Evolutionary conservation across 2,797 vertebrate genomes (phyloP).

Genomic region (Darevskia nairensis): DNA sequence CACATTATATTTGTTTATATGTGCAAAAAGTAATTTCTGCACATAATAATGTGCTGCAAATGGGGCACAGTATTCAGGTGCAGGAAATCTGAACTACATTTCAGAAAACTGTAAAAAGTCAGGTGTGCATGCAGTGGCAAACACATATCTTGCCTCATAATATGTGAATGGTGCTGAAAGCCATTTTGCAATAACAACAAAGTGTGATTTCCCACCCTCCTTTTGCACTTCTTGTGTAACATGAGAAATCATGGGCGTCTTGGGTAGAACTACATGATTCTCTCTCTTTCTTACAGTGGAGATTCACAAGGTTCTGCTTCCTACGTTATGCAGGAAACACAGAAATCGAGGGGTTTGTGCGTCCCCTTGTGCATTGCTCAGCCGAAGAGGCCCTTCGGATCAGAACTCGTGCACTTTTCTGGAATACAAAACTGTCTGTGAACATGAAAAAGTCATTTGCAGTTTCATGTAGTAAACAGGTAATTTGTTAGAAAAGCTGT

Average conservation of each 20-base stretch:
- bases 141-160: not conserved
- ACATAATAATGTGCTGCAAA: not conserved
- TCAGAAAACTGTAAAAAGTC: not conserved
- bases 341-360: not conserved
- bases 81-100: not conserved
- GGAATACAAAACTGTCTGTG: slow-evolving; percentile 51
- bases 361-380: not conserved
- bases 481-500: slow-evolving; percentile 48
- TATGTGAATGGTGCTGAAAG: not conserved
- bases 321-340: not conserved
- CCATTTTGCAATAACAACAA: not conserved
- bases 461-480: slow-evolving; percentile 59
- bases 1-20: not conserved
- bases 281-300: not conserved
- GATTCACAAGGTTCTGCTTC: not conserved
- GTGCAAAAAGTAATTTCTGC: not conserved
- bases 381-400: not conserved
- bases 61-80: too few species aligned
- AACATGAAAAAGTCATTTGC: slow-evolving; percentile 55
- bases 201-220: not conserved
- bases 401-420: slow-evolving; percentile 36
- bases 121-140: not conserved
- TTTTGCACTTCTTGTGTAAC: not conserved
- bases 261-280: not conserved
- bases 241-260: not conserved